Conservation (phyloP, 2,113 vertebrate species). For the western clawed frog (Xenopus tropicalis) region DNA sequence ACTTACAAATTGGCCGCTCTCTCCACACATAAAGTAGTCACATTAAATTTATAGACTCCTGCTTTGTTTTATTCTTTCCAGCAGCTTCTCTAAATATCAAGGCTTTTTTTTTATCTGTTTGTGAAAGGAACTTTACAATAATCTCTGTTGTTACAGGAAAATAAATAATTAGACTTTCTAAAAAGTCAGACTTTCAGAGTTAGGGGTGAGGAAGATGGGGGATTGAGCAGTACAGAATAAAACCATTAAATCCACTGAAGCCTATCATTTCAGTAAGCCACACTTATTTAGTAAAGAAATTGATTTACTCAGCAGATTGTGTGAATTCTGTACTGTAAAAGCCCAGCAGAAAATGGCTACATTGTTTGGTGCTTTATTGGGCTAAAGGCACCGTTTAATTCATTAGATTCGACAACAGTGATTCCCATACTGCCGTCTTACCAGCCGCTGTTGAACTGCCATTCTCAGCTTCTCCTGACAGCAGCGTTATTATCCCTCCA, state of each 20-base stretch:
- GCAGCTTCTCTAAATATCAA: background rate
- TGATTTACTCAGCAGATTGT: constrained; percentile 7
- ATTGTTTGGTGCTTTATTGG: background rate
- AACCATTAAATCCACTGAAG: background rate
- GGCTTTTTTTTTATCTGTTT: background rate
- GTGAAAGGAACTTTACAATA: background rate
- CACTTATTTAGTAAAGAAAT: background rate
- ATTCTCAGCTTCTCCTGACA: too few species aligned
- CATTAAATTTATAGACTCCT: background rate
- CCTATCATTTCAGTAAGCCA: constrained; percentile 3
- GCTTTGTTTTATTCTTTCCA: background rate
- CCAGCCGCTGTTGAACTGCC: too few species aligned
- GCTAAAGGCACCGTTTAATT: background rate
- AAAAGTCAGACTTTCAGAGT: background rate
- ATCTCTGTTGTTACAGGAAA: background rate
- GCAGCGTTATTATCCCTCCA: too few species aligned
- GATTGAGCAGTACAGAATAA: background rate
- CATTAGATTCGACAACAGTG: too few species aligned
- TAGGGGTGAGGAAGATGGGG: background rate
- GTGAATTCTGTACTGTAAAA: background rate
- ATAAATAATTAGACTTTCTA: background rate
- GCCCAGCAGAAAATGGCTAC: background rate
- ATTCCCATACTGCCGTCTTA: too few species aligned
- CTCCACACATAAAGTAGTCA: background rate
- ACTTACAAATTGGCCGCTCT: background rate